These are phyloP conservation scores for Cuculus canorus DNA, from an alignment of 2,797 vertebrate species.

Conservation along the genomic window DNA sequence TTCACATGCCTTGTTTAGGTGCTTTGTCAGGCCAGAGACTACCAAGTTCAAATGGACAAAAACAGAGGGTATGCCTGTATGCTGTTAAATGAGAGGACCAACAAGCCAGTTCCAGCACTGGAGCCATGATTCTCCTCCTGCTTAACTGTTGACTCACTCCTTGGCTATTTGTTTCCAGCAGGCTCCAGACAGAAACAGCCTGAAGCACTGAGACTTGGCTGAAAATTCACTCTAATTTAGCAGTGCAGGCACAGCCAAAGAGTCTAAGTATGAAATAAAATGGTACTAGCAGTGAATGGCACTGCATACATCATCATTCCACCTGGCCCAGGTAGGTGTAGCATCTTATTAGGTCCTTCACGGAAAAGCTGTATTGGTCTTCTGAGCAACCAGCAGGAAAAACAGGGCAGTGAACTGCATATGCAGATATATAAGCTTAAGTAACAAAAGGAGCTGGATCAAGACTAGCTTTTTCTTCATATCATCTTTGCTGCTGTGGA, in stretches of 20 bases:
- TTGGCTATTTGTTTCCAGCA: slow-evolving; percentile 47
- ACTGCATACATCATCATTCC: not conserved
- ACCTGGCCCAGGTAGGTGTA: not conserved
- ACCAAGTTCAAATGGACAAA: not conserved
- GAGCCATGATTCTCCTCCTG: slow-evolving; percentile 23
- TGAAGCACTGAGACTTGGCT: slow-evolving; percentile 52
- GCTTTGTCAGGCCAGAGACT: not conserved
- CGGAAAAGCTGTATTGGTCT: not conserved
- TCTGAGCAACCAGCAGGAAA: not conserved
- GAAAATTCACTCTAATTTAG: slow-evolving; percentile 44
- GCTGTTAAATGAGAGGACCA: not conserved
- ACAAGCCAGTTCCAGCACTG: not conserved
- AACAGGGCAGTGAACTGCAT: not conserved
- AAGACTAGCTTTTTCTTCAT: not conserved
- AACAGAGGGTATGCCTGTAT: slow-evolving; percentile 6
- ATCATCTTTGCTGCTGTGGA: not conserved
- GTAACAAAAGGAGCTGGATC: not conserved
- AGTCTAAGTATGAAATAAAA: slow-evolving; percentile 27
- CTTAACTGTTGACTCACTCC: slow-evolving; percentile 38
- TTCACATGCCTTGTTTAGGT: not conserved
- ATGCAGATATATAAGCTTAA: not conserved
- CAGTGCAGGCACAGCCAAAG: slow-evolving; percentile 13
- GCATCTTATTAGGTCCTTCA: not conserved
- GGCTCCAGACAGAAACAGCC: slow-evolving; percentile 57
- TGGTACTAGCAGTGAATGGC: not conserved